A percentile compares a stretch with the other conserved stretches of the same genome.
These are phyloP conservation scores for Pholis gunnellus DNA, from an alignment of 2,113 vertebrate species.

Conservation along the genomic window DNA sequence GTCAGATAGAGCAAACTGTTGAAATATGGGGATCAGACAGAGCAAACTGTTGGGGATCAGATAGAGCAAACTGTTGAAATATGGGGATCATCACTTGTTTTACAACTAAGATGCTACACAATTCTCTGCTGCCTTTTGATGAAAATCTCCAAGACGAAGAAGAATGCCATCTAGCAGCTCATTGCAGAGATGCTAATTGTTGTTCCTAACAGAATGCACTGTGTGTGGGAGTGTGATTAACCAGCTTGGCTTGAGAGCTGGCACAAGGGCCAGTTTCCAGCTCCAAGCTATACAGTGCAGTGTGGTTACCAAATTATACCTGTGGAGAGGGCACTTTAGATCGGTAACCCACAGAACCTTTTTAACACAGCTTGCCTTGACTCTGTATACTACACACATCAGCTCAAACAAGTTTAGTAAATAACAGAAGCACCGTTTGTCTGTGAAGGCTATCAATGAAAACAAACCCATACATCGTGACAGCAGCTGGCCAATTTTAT, in stretches of 20 bases:
- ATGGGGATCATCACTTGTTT: slow-evolving; percentile 15
- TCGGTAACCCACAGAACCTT: not conserved
- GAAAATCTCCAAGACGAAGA: slow-evolving; percentile 49
- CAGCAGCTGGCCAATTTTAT: slow-evolving; percentile 6
- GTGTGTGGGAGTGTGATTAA: slow-evolving; percentile 67
- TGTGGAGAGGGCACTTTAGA: not conserved
- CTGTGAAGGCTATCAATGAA: not conserved
- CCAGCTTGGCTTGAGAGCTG: slow-evolving; percentile 53
- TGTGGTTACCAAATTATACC: not conserved
- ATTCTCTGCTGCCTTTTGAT: slow-evolving; percentile 28
- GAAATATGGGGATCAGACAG: slow-evolving; percentile 15
- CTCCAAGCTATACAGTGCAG: slow-evolving; percentile 13
- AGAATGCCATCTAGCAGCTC: slow-evolving; percentile 41
- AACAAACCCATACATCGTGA: not conserved
- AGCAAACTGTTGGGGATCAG: slow-evolving; percentile 16
- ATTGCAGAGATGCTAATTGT: slow-evolving; percentile 57
- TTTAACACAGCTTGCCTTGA: not conserved
- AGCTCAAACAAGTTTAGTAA: not conserved
- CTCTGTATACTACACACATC: not conserved
- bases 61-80: slow-evolving; percentile 7
- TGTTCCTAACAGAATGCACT: slow-evolving; percentile 48
- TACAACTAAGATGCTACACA: slow-evolving; percentile 4
- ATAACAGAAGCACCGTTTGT: not conserved
- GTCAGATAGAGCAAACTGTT: slow-evolving; percentile 9
- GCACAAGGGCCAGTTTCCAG: slow-evolving; percentile 29